Evolutionary conservation across 2,113 vertebrate genomes (phyloP).

Genomic region (Psammodynastes pulverulentus): DNA sequence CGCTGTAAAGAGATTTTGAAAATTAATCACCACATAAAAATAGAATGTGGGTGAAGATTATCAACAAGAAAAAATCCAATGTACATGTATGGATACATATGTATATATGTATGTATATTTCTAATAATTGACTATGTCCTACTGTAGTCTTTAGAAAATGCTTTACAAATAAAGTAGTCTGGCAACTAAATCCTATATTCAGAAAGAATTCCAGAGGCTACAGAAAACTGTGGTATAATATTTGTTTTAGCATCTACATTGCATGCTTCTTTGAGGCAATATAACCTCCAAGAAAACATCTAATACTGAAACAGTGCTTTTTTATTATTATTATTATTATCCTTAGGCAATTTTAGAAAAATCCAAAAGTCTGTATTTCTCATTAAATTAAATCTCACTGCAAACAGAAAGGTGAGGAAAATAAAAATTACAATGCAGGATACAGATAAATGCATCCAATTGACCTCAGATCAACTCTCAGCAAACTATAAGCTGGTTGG

Average conservation of each 20-base stretch:
- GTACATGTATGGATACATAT: not conserved
- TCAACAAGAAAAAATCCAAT: not conserved
- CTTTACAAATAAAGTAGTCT: not conserved
- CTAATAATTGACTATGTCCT: not conserved
- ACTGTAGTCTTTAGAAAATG: not conserved
- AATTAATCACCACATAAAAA: not conserved
- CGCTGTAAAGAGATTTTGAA: not conserved
- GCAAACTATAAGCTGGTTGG: not conserved
- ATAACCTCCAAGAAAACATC: not conserved
- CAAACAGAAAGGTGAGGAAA: not conserved
- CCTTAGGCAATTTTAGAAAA: conserved; percentile 32
- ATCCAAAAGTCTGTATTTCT: conserved; percentile 9
- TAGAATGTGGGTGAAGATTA: not conserved
- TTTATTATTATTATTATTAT: too few species aligned
- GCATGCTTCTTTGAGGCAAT: not conserved
- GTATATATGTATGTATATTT: not conserved
- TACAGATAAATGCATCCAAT: not conserved
- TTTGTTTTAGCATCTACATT: not conserved
- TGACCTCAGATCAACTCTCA: not conserved
- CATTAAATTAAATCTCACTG: not conserved
- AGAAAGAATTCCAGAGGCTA: not conserved
- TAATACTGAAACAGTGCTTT: not conserved
- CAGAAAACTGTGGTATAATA: not conserved
- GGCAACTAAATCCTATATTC: not conserved
- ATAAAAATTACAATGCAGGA: not conserved